Conservation (phyloP, 2,888 invertebrate species). For the Chamaedrilus cognettii region DNA sequence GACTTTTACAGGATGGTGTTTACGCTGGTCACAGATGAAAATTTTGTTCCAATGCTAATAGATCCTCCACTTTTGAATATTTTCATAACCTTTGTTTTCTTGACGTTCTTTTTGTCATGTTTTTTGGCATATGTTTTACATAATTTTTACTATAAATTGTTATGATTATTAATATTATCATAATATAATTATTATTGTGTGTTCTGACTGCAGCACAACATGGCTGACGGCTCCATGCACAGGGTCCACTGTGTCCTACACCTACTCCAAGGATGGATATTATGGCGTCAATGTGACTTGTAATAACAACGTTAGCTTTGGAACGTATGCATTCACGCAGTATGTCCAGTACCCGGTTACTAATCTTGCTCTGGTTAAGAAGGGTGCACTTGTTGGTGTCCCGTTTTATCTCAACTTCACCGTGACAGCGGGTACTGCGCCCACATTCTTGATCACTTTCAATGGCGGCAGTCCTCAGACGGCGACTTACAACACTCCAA, state of each 20-base stretch:
- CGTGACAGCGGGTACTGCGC: conserved; percentile 25
- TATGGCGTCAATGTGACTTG: conserved; percentile 44
- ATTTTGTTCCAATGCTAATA: no score
- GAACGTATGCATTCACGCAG: conserved; percentile 12
- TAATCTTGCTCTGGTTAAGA: conserved; percentile 37
- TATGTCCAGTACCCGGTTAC: conserved; percentile 43
- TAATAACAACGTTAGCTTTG: conserved; percentile 37
- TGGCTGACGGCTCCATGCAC: conserved; percentile 9
- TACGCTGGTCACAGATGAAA: no score
- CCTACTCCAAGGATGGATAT: conserved; percentile 37
- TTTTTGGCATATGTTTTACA: no score
- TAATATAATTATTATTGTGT: no score
- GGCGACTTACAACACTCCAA: conserved; percentile 13
- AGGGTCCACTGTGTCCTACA: conserved; percentile 23
- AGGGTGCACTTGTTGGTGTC: not conserved
- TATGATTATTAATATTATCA: no score
- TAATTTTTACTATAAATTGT: no score
- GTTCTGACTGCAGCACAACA: no score
- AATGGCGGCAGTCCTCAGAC: not conserved
- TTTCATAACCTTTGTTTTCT: no score
- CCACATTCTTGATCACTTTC: conserved; percentile 24
- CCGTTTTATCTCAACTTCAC: conserved; percentile 18
- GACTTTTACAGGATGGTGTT: no score
- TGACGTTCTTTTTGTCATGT: no score
- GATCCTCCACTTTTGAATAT: no score